These are phyloP conservation scores for Melanotaenia boesemani DNA, from an alignment of 2,797 vertebrate species.

Conservation along the genomic window DNA sequence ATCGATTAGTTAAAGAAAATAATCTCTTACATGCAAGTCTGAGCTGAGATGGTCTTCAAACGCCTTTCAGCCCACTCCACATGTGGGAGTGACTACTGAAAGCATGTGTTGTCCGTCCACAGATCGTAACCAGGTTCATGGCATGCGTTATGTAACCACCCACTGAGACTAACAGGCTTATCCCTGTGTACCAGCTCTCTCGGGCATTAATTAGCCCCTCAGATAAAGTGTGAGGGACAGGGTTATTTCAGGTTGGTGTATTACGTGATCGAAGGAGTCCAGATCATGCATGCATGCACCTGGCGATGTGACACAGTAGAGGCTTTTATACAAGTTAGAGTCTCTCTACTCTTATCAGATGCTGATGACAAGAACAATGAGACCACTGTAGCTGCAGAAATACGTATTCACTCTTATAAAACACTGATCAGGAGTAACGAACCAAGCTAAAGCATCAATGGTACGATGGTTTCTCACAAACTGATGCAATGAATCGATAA, in stretches of 20 bases:
- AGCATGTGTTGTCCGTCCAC: slow-evolving; percentile 2
- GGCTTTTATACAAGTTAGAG: slow-evolving; percentile 38
- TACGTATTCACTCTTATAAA: background rate
- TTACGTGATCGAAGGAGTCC: slow-evolving; percentile 25
- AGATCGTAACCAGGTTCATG: slow-evolving; percentile 60
- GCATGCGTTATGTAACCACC: slow-evolving; percentile 59
- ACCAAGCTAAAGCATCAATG: too few relatives aligned
- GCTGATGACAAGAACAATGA: slow-evolving; percentile 23
- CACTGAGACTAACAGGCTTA: slow-evolving; percentile 69
- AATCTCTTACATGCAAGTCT: slow-evolving; percentile 43
- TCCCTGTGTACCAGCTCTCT: slow-evolving; percentile 57
- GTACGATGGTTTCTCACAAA: too few relatives aligned
- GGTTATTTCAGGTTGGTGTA: slow-evolving; percentile 60
- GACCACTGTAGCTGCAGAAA: slow-evolving; percentile 20
- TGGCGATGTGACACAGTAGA: slow-evolving; percentile 53
- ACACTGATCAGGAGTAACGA: slow-evolving; percentile 2
- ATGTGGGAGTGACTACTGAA: slow-evolving; percentile 11
- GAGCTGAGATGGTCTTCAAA: slow-evolving; percentile 36
- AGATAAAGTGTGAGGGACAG: slow-evolving; percentile 46
- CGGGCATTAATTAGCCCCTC: slow-evolving; percentile 60
- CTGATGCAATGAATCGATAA: too few relatives aligned
- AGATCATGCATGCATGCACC: slow-evolving; percentile 42
- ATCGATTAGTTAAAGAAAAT: slow-evolving; percentile 26
- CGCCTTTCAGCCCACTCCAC: slow-evolving; percentile 24
- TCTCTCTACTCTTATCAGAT: slow-evolving; percentile 37